Percentiles rank a stretch among this genome's conserved stretches.
phyloP scores from a whole-genome alignment of 37 sponge, comb jelly and placozoan species.

The Agelas oroides region DNA sequence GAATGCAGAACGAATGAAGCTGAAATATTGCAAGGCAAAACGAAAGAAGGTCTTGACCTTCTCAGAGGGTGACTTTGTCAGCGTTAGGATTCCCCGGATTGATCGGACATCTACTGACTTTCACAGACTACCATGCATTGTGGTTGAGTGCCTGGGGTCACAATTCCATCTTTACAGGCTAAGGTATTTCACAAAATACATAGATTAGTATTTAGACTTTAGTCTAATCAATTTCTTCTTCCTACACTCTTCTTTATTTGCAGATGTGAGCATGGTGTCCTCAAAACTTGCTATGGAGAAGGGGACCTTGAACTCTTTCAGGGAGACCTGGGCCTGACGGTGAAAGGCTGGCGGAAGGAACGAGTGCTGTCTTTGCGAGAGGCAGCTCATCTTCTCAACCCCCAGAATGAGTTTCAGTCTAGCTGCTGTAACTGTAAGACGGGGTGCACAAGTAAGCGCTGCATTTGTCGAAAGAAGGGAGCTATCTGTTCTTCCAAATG shows the following conservation, averaged over 20 bases:
- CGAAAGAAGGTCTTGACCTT: slow-evolving; percentile 36
- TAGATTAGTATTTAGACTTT: neutral
- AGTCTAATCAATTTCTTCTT: too few relatives aligned
- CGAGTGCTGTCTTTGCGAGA: slow-evolving; percentile 27
- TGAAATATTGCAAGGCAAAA: slow-evolving; percentile 22
- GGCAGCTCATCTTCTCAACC: slow-evolving; percentile 23
- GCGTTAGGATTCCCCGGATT: slow-evolving; percentile 44
- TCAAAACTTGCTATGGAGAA: slow-evolving; percentile 35
- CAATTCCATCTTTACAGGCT: slow-evolving; percentile 7
- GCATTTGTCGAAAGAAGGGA: slow-evolving; percentile 13
- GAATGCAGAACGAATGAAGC: slow-evolving; percentile 45
- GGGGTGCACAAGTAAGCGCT: slow-evolving; percentile 3
- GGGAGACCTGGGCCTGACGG: slow-evolving; percentile 3
- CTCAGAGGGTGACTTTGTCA: slow-evolving; percentile 23
- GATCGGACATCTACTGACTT: slow-evolving; percentile 54
- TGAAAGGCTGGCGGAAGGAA: slow-evolving; percentile 7
- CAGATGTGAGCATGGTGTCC: slow-evolving; percentile 40
- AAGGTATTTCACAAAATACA: neutral
- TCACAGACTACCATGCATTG: slow-evolving; percentile 42
- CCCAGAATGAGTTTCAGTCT: slow-evolving; percentile 24
- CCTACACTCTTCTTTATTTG: neutral
- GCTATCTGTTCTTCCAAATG: slow-evolving; percentile 32
- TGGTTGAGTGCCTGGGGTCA: slow-evolving; percentile 41
- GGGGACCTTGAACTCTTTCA: slow-evolving; percentile 34
- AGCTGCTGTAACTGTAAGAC: slow-evolving; percentile 25